Evolutionary conservation across 1,140 invertebrate genomes (phyloP), one percentile per base, ranked within the genome.

Genomic region (Scaptomyza graminum): DNA sequence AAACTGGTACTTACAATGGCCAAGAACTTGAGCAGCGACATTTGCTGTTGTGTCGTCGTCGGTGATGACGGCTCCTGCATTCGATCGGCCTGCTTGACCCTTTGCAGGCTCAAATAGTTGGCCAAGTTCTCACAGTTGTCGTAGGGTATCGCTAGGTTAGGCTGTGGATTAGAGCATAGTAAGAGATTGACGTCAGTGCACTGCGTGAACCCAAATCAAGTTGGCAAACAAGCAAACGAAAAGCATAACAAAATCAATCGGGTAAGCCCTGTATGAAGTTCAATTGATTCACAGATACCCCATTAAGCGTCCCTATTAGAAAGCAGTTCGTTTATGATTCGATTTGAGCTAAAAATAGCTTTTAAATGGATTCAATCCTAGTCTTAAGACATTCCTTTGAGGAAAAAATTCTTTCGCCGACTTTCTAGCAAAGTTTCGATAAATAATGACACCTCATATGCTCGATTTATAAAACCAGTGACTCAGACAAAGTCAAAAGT

Each of bases 1-100:
- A 71, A 71, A 57, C 60, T 28, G 31, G 74, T 78, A 94, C 94
- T 94, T 92, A 95, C 94, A 92, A 95, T 92, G 59, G 94, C 94
- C 68, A 95, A 91, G 84, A 94, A 94, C 92, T 95, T 94, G 34
- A 95, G 92, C 68, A 95, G 83, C 12, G 94, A 94, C 92, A 94
- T 94, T 60, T 93, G 74, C 66, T 68, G 69, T 61, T 81, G 67
- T 16, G 66, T 31, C 28, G 28, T 70, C 34, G 74, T 66, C 43
- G 78, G 31, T 54, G 49, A 34, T 61, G 79, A 57, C 46, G 59
- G 18, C n/a, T 72, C 69, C 50, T 66, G 74, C 61, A 47, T 61
- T 54, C 67, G 79, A 0, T 34, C 31, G 31, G 70, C 74, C 72
- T 76, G 83, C 15, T 57, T 75, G 64, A 77, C 77, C 68, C 79